Percentiles rank a stretch among this genome's conserved stretches.
Conservation (phyloP, 1,140 invertebrate species). For the Drosophila virilis region DNA sequence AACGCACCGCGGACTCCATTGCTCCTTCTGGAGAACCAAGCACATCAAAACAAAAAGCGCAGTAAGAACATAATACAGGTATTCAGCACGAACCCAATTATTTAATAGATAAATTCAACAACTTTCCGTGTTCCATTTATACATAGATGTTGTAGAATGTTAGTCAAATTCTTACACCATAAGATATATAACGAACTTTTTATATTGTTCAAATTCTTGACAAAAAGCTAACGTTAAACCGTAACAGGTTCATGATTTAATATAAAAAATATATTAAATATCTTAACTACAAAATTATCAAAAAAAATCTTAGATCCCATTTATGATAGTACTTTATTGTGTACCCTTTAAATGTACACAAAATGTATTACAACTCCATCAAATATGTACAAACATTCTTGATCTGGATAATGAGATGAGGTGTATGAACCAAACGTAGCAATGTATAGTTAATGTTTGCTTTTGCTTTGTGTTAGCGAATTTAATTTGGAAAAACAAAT, state of each 20-base stretch:
- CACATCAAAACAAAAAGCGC: constrained; percentile 49
- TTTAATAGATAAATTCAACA: constrained; percentile 6
- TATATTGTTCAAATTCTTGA: neutral
- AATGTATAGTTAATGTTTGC: no score
- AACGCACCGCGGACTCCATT: constrained; percentile 25
- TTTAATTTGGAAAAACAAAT: no score
- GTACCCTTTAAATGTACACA: no score
- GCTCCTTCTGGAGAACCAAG: constrained; percentile 18
- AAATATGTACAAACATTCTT: no score
- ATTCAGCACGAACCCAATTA: neutral
- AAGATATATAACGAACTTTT: constrained; percentile 9
- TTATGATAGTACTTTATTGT: no score
- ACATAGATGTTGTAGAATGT: constrained; percentile 11
- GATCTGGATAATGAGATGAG: no score
- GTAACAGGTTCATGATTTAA: neutral
- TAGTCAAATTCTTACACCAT: constrained; percentile 8
- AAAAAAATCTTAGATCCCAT: no score
- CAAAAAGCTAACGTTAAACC: constrained; percentile 1
- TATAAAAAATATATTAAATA: constrained; percentile 8
- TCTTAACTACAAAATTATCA: neutral
- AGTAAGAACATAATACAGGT: constrained; percentile 23
- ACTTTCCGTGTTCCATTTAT: constrained; percentile 21
- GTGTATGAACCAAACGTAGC: no score
- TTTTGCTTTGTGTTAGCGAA: no score
- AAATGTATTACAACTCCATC: no score